Evolutionary conservation across 2,113 vertebrate genomes (phyloP), one percentile per base, ranked within the genome.

Genomic region (Miniopterus natalensis): DNA sequence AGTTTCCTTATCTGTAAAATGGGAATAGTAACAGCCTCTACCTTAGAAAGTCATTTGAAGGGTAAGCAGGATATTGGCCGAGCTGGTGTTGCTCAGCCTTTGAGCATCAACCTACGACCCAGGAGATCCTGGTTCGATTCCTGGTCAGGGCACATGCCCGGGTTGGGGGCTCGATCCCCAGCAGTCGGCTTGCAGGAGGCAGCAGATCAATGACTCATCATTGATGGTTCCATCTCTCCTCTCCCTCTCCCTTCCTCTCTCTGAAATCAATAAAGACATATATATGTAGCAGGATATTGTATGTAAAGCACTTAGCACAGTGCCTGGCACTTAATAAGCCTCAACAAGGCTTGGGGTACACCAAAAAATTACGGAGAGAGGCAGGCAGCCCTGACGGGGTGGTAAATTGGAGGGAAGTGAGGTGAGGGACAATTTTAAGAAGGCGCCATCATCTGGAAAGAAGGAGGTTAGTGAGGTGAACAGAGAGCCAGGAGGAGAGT

Each of bases 41-140:
- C 45, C 5, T 96, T 70, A 14, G 9, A 87, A n/a, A 84, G 49
- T 83, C 80, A 25, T 86, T 92, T 94, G 87, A 88, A 57, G 7
- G 53, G 80, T 87, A 61, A 73, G n/a, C 55, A 77, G 49, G 57
- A 36, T 75, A 23, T 83, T 42, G n/a, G 36, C 36, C 36, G 2
- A 36, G 36, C 36, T 36, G 36, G 36, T 36, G 36, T 36, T 36
- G 36, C 36, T 36, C 36, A 36, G 36, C 36, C 36, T 36, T 36
- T 36, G 36, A 36, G 36, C 36, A 36, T 36, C 36, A 36, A 36
- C 36, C 36, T 36, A 36, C 36, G 36, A 36, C 36, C 36, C 36
- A 36, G 36, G 36, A 36, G 36, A 36, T 36, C 36, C 36, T 2
- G 36, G 36, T 36, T 36, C 36, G 36, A 36, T 36, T 36, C 36